Percentiles rank a stretch among this genome's conserved stretches.
phyloP scores from a whole-genome alignment of 2,797 vertebrate species.

The Psittacula echo region DNA sequence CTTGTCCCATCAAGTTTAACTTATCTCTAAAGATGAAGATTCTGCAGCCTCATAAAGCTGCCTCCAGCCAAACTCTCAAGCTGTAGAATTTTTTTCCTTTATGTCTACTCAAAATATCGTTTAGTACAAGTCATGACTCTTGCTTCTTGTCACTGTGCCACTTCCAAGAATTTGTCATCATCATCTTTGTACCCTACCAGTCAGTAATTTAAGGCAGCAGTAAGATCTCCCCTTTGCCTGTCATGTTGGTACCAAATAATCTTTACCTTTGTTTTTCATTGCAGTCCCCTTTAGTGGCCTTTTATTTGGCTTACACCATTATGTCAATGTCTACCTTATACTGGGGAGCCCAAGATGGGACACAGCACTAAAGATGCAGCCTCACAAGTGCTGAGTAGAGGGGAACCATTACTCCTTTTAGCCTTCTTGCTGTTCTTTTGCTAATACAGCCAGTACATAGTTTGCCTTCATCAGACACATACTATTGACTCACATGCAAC shows the following conservation, averaged over 20 bases:
- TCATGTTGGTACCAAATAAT: neutral
- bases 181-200: neutral
- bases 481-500: neutral
- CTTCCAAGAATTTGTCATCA: neutral
- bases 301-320: neutral
- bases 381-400: neutral
- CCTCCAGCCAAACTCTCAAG: neutral
- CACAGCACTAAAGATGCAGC: neutral
- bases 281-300: neutral
- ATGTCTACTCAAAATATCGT: neutral
- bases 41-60: neutral
- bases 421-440: neutral
- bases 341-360: neutral
- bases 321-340: neutral
- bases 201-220: neutral
- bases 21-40: neutral
- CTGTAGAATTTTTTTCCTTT: neutral
- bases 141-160: neutral
- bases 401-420: neutral
- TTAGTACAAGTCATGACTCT: neutral
- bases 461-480: neutral
- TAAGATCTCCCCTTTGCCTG: neutral
- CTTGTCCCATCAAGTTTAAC: neutral
- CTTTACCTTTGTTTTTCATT: neutral
- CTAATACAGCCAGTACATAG: neutral